Percentiles rank a stretch among this genome's conserved stretches.
These are phyloP conservation scores for Emberiza fucata DNA, from an alignment of 2,113 vertebrate species.

Conservation along the genomic window DNA sequence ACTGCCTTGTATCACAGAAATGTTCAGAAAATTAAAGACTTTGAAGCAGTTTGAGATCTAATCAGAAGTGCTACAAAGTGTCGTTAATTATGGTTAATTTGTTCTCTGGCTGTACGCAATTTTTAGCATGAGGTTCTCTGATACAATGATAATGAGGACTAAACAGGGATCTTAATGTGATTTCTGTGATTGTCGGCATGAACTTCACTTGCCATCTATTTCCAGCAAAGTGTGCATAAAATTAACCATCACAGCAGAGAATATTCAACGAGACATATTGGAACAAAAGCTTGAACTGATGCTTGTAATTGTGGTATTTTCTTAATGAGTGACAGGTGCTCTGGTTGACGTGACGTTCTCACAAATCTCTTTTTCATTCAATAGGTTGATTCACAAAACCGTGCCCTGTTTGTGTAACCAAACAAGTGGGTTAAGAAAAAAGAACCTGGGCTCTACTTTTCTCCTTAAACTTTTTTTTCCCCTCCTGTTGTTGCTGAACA, in stretches of 20 bases:
- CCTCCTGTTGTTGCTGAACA: not conserved
- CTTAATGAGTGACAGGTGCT: constrained; percentile 50
- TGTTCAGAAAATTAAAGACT: constrained; percentile 22
- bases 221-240: constrained; percentile 42
- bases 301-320: not conserved
- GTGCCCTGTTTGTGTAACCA: not conserved
- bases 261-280: not conserved
- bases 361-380: not conserved
- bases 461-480: constrained; percentile 13
- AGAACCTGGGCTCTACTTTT: not conserved
- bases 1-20: not conserved
- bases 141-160: constrained; percentile 50
- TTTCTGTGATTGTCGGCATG: constrained; percentile 37
- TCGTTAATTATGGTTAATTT: constrained; percentile 58
- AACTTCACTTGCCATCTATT: constrained; percentile 21
- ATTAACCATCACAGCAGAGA: constrained; percentile 15
- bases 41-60: constrained; percentile 48
- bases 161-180: constrained; percentile 27
- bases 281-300: constrained; percentile 41
- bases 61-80: constrained; percentile 51
- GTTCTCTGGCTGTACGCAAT: constrained; percentile 36
- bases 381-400: constrained; percentile 38
- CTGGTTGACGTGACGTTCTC: not conserved
- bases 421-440: constrained; percentile 1
- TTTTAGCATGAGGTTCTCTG: constrained; percentile 40